Evolutionary conservation across 2,113 vertebrate species (phyloP), one percentile per base, ranked within the genome.

Genomic region (Mohoua ochrocephala): DNA sequence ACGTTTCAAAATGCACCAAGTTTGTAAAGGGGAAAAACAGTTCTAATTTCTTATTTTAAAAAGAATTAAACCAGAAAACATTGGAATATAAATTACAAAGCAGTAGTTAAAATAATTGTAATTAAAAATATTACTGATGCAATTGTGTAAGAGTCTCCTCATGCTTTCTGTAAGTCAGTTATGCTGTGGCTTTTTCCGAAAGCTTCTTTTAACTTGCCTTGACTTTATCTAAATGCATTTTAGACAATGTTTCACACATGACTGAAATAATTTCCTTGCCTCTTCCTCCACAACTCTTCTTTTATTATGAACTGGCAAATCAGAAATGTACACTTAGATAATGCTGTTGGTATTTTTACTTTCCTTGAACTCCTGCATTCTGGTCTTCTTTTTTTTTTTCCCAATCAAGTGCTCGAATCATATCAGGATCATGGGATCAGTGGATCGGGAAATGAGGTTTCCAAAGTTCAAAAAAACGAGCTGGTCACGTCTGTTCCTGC

Each of bases 401-500:
- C 19, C 57, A 75, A 49, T 87, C 50, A 97, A 97, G 95, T 80
- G 70, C 41, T 78, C 7, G 52, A 74, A 75, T 89, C 79, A 5
- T 23, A 77, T 31, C 78, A 95, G 77, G 91, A 95, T 87, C 70
- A 76, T 78, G 93, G 88, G 92, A 73, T 76, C 77, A 33, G 21
- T 82, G 90, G 53, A 37, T 27, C 57, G 87, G 95, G 89, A 89
- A 93, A 81, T 75, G 65, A 96, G 31, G 59, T 93, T 87, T 91
- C 93, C 56, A 82, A 94, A 80, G 39, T 50, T 93, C 31, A 1
- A 39, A 86, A 86, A 91, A 86, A 60, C 6, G 53, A 87, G 4
- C 54, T 73, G 8, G 30, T 93, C 11, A 11, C 21, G 4, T 85
- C 94, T 84, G 15, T 82, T 94, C 84, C 93, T 28, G 56, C 15